Conservation (phyloP, 2,888 invertebrate genomes). For the Keiferia lycopersicella region DNA sequence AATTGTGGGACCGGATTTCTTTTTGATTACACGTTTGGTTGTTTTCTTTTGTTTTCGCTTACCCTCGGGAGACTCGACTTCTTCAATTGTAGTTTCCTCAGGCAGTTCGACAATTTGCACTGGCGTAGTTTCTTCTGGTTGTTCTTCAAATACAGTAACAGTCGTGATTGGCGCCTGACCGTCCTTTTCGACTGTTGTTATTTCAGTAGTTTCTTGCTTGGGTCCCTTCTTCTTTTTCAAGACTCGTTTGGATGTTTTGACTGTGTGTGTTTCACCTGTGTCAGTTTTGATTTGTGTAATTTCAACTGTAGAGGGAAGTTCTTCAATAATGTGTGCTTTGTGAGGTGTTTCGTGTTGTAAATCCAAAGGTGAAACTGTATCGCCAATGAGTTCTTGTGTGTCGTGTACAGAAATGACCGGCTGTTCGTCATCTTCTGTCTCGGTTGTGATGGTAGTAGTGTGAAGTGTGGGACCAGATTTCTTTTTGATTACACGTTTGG, state of each 20-base stretch:
- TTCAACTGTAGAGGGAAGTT: constrained; percentile 46
- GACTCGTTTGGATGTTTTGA: constrained; percentile 43
- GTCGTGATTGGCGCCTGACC: constrained; percentile 39
- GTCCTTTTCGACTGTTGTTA: constrained; percentile 51
- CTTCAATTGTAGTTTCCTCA: constrained; percentile 33
- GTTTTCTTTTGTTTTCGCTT: constrained; percentile 33
- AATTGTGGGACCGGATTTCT: constrained; percentile 59
- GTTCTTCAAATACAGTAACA: constrained; percentile 28
- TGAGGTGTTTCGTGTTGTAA: background rate
- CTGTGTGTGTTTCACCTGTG: constrained; percentile 30
- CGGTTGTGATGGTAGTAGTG: constrained; percentile 35
- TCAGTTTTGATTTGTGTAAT: constrained; percentile 38
- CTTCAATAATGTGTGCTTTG: constrained; percentile 38
- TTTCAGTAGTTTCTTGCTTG: constrained; percentile 54
- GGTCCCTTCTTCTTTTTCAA: constrained; percentile 50
- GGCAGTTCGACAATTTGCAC: constrained; percentile 38
- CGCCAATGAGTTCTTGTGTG: constrained; percentile 43
- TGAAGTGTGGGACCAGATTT: constrained; percentile 43
- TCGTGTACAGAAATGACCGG: constrained; percentile 47
- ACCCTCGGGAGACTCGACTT: constrained; percentile 26
- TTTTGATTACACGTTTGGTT: constrained; percentile 55
- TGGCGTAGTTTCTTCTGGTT: constrained; percentile 47
- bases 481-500: constrained; percentile 47
- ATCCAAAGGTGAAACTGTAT: constrained; percentile 34
- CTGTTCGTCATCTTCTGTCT: constrained; percentile 46